These are phyloP conservation scores for Idaea biselata DNA, from an alignment of 2,888 invertebrate genomes.

Conservation along the genomic window DNA sequence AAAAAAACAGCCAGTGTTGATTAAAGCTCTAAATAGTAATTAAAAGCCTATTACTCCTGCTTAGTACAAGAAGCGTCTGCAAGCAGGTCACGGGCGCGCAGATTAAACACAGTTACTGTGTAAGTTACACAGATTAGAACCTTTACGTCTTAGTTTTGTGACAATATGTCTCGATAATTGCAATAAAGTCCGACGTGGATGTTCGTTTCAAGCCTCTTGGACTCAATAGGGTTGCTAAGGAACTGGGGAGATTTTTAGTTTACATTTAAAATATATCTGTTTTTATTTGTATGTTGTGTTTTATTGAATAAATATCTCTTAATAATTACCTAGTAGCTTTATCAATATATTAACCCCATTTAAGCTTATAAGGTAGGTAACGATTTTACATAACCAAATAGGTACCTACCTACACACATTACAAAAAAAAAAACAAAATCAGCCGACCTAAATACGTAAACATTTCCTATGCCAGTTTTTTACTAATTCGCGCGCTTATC, in stretches of 20 bases:
- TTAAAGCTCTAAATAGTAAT: neutral
- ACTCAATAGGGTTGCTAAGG: constrained; percentile 41
- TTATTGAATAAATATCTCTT: too few relatives aligned
- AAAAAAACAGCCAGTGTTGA: neutral
- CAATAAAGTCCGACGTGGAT: constrained; percentile 41
- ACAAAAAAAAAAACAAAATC: neutral
- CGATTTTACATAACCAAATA: neutral
- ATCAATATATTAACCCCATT: neutral
- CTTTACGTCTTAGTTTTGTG: constrained; percentile 22
- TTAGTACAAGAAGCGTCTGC: neutral
- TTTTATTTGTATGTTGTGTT: too few relatives aligned
- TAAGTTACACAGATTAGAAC: constrained; percentile 7
- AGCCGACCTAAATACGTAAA: neutral
- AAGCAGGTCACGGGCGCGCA: neutral
- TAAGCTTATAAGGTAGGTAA: too few relatives aligned
- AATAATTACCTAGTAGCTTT: neutral
- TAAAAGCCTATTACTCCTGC: neutral
- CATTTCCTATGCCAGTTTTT: neutral
- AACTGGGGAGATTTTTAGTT: too few relatives aligned
- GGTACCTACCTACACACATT: neutral
- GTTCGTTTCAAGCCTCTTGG: constrained; percentile 40
- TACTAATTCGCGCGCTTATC: neutral
- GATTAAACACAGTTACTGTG: neutral
- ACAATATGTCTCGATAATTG: constrained; percentile 57
- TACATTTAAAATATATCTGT: too few relatives aligned